Base-by-base conservation (phyloP, 2,888 invertebrate species). In the Volucella inflata region DNA sequence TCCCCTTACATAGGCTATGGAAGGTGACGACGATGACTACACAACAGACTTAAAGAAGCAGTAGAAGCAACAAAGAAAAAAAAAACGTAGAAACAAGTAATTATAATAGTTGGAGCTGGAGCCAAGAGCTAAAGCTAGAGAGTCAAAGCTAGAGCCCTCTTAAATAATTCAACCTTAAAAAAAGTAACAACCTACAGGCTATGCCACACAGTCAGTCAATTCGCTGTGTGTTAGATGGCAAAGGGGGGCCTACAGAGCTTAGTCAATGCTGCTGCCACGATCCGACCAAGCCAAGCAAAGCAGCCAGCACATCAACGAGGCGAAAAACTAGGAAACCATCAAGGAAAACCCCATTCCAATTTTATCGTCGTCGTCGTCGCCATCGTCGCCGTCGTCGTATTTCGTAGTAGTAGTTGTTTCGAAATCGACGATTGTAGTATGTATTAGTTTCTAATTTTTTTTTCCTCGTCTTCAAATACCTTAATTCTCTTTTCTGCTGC, bases 271-370 rank as follows among this genome's bases (percentile, higher is more conserved):
- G 12, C 42, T 36, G n/a, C 42, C 14, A 12, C 16, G 36, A 50
- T 50, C 53, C 30, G 16, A 42, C 46, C 55, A 72, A 68, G 78
- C 78, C 64, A 38, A 62, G 62, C 74, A 62, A 40, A 55, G 44
- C 60, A 83, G 67, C 82, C 71, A 82, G 44, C 65, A 71, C 65
- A 77, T 60, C 78, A 65, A 64, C 78, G 70, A 71, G 70, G 80
- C 84, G 84, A 84, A 80, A 84, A 84, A 80, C 84, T 84, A 84
- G 84, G 84, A 84, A 84, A 84, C 84, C 84, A 84, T 80, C 84
- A 84, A 84, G 84, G 84, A 84, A 84, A 84, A 84, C 84, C 84
- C 84, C 84, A 84, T 84, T 84, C 84, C 84, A 84, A 84, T 84
- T 84, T 70, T 70, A 80, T 65, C 53, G 53, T 44, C 44, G 64